Evolutionary conservation across 1,140 invertebrate genomes (phyloP), one percentile per base, ranked within the genome.

Genomic region (Spodoptera frugiperda): DNA sequence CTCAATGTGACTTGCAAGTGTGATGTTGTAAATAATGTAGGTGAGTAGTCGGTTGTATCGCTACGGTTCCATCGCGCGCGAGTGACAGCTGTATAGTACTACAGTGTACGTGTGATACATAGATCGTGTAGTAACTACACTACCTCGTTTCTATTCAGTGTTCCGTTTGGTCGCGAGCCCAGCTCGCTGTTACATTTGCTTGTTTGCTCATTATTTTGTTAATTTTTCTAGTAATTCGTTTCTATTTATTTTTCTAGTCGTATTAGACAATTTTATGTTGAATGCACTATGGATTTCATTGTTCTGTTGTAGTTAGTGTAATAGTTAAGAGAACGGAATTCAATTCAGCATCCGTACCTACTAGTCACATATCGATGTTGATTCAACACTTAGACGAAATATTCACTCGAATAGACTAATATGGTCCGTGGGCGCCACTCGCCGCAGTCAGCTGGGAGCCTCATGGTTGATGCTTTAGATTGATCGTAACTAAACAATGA

Each of bases 1-100:
- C 88, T 88, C 83, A 84, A 91, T 89, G 90, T 91, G 87, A 92
- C 88, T 91, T 90, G 84, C 85, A 89, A 91, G 89, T 92, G 89
- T 93, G 92, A 93, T 92, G 84, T 90, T 92, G 90, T 93, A 91
- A 83, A 91, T 92, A 93, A 81, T 91, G 83, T 91, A 78, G 81
- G 72, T 65, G 33, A 78, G 72, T 88, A 82, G 81, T 55, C 83
- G 21, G 73, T 79, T 81, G 78, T 80, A 68, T 55, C 76, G 46
- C 19, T 67, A 70, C 73, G 59, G 63, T 71, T 65, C 76, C 55
- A 59, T 73, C 79, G 75, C 70, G 78, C 78, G 77, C 82, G 80
- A 78, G 71, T 80, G 77, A 83, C 84, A 39, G 33, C 77, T 84
- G 79, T 82, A 39, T 87, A 84, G 82, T 80, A 84, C 71, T 82